These are phyloP conservation scores for Pelobates cultripes DNA, from an alignment of 2,797 vertebrate species.

Conservation along the genomic window DNA sequence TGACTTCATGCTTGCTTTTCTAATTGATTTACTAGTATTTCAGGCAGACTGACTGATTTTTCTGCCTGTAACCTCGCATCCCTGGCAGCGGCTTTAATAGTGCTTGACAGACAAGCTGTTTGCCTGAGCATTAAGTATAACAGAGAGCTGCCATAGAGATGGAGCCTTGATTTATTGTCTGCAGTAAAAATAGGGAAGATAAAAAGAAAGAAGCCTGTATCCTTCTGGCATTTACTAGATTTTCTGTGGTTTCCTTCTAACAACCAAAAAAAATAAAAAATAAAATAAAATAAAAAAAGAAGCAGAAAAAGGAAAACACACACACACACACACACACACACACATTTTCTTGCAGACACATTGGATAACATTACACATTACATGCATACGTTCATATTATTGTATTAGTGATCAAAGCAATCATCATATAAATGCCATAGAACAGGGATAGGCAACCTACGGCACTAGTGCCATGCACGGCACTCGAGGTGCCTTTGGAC, in stretches of 20 bases:
- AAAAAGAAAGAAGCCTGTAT: slow-evolving; percentile 48
- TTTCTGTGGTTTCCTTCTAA: slow-evolving; percentile 48
- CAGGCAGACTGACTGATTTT: slow-evolving; percentile 64
- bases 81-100: slow-evolving; percentile 72
- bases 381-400: neutral
- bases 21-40: slow-evolving; percentile 76
- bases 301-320: too few relatives aligned
- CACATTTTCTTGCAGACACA: too few relatives aligned
- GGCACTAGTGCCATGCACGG: too few relatives aligned
- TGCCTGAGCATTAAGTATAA: slow-evolving; percentile 73
- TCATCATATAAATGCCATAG: too few relatives aligned
- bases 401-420: neutral
- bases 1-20: slow-evolving; percentile 80
- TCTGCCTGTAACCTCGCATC: slow-evolving; percentile 67
- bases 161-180: slow-evolving; percentile 76
- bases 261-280: slow-evolving; percentile 1
- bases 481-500: too few relatives aligned
- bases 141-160: slow-evolving; percentile 71
- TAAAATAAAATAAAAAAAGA: neutral
- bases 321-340: too few relatives aligned
- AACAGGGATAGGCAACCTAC: too few relatives aligned
- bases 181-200: slow-evolving; percentile 59
- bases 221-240: slow-evolving; percentile 18
- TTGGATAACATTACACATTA: too few relatives aligned
- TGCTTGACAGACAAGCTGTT: slow-evolving; percentile 75